Evolutionary conservation across 2,113 vertebrate species (phyloP).

Genomic region (Amphilophus citrinellus): DNA sequence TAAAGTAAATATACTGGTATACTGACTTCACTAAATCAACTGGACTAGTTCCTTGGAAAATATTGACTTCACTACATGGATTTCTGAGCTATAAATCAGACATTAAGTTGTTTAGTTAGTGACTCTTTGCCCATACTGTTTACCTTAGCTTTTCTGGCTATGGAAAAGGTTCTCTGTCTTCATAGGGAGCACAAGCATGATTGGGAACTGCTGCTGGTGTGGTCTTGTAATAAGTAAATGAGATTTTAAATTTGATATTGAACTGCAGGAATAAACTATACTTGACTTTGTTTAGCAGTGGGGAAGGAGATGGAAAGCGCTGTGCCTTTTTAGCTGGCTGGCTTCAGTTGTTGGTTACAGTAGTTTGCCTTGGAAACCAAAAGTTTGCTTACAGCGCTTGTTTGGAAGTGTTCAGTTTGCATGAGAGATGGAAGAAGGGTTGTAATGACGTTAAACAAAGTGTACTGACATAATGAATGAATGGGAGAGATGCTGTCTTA

Average conservation of each 20-base stretch:
- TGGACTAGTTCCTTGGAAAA: neutral
- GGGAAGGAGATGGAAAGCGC: neutral
- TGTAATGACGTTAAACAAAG: conserved; percentile 30
- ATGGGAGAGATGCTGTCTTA: neutral
- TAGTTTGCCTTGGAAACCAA: conserved; percentile 29
- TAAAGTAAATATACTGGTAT: neutral
- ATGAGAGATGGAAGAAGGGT: neutral
- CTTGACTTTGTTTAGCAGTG: conserved; percentile 10
- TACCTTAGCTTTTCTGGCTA: neutral
- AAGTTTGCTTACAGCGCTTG: conserved; percentile 17
- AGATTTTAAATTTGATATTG: conserved; percentile 1
- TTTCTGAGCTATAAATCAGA: conserved; percentile 1
- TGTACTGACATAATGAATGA: conserved; percentile 13
- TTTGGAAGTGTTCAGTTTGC: conserved; percentile 26
- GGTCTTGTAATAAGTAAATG: neutral
- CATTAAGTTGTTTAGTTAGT: neutral
- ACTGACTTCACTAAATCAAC: neutral
- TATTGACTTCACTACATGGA: neutral
- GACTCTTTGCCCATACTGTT: neutral
- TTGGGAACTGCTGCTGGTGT: neutral
- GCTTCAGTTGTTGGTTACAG: conserved; percentile 19
- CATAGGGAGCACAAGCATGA: neutral
- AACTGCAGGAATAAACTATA: neutral
- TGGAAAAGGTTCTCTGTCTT: neutral
- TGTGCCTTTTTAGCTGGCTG: conserved; percentile 4